Base-by-base conservation (phyloP, 2,113 vertebrate genomes). In the Nothobranchius furzeri region DNA sequence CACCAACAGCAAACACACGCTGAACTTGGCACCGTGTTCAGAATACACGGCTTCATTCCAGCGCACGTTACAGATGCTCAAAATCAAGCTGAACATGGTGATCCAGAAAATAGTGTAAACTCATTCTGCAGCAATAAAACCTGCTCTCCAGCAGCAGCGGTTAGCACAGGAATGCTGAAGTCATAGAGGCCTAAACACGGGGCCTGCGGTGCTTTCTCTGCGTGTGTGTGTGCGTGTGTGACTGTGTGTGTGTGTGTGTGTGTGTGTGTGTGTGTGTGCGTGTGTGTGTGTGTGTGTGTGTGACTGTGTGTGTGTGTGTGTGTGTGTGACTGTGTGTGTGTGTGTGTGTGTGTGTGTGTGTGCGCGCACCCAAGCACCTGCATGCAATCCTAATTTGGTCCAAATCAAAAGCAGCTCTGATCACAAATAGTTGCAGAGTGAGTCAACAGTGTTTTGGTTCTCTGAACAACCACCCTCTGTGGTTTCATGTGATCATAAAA, bases 371-470 rank as follows among this genome's bases (percentile, higher is more conserved):
- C 24, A 24, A n/a, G 54, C 70, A 73, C 70, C 70, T 73, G 70
- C 80, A 77, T 37, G 17, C 24, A 68, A 49, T 17, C 65, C 70
- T 81, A 68, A 64, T 78, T 81, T 51, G 61, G 73, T 73, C 48
- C 70, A 79, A 88, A 89, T 89, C 70, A 82, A 81, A 84, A 84
- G 68, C 86, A 89, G 82, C 64, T 82, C 67, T 60, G 53, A 81
- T 84, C 82, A 64, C 84, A 88, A 84, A 88, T 85, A 81, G 64
- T 81, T 89, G 61, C 69, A 62, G 61, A 49, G 66, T 85, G 86
- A 85, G 78, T 82, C 72, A 80, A 74, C 64, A 51, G 36, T 68
- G 66, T 73, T 75, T 74, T 83, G 64, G 75, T 68, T 58, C 47
- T 17, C 25, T 9, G 35, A 78, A 77, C 77, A 71, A 65, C 74